phyloP scores from a whole-genome alignment of 2,113 vertebrate species.

The Salvelinus alpinus region DNA sequence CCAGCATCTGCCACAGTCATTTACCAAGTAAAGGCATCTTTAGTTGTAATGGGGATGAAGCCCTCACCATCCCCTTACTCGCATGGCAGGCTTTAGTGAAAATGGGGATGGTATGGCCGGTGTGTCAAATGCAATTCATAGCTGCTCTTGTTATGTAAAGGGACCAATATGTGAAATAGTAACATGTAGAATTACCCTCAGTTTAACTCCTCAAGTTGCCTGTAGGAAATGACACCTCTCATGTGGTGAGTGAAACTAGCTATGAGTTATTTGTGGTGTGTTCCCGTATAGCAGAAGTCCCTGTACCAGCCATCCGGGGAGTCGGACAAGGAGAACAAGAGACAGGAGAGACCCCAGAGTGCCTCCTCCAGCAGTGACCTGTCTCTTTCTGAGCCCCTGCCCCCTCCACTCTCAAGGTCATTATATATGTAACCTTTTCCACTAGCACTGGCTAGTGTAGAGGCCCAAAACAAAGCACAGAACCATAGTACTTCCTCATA shows the following conservation, averaged over 20 bases:
- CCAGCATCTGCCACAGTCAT: conserved; percentile 3
- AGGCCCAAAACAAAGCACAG: neutral
- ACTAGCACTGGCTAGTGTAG: neutral
- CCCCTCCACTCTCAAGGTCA: conserved; percentile 81
- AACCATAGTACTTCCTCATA: neutral
- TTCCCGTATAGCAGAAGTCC: conserved; percentile 69
- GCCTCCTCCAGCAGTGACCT: conserved; percentile 92
- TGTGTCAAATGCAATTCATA: too few relatives aligned
- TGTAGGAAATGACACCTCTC: too few relatives aligned
- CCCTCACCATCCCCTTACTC: too few relatives aligned
- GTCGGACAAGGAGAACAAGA: conserved; percentile 97
- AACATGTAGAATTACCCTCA: too few relatives aligned
- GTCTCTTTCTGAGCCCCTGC: conserved; percentile 82
- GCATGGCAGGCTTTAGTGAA: too few relatives aligned
- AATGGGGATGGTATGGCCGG: too few relatives aligned
- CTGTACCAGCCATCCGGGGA: conserved; percentile 96
- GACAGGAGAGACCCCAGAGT: conserved; percentile 85
- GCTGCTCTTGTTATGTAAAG: too few relatives aligned
- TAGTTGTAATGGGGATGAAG: neutral
- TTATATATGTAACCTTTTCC: too few relatives aligned
- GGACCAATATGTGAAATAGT: too few relatives aligned
- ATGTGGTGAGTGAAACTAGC: too few relatives aligned
- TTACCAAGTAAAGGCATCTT: conserved; percentile 42
- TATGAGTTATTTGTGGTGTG: neutral
- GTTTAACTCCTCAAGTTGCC: too few relatives aligned